Conservation (phyloP, 2,113 vertebrate species). For the Eolophus roseicapilla region DNA sequence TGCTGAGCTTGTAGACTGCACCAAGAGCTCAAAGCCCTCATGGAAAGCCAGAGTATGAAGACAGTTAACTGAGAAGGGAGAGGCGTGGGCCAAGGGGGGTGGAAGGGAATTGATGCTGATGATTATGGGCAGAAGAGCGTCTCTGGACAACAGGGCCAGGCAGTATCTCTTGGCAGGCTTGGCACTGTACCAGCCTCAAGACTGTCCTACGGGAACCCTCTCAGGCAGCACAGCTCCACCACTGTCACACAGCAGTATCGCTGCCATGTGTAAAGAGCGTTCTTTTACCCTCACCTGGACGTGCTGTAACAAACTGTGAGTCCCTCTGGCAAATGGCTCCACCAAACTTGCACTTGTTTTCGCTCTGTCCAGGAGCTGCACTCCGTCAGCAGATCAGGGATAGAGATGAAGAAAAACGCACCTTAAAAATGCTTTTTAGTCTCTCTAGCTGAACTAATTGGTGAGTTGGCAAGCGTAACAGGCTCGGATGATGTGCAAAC, state of each 20-base stretch:
- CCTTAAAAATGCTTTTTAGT: background rate
- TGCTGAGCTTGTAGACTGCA: background rate
- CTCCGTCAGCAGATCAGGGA: background rate
- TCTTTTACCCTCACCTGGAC: background rate
- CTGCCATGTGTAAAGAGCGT: accelerated
- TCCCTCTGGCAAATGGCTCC: background rate
- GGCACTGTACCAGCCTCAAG: background rate
- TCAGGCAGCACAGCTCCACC: background rate
- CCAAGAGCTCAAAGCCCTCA: background rate
- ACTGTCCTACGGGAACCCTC: background rate
- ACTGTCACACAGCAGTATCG: background rate
- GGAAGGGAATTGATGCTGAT: background rate
- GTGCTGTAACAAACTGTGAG: background rate
- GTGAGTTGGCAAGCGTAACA: background rate
- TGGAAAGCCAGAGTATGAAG: background rate
- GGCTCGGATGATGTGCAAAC: background rate
- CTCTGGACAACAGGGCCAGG: background rate
- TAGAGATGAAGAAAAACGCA: background rate
- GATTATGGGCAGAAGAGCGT: background rate
- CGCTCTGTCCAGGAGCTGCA: background rate
- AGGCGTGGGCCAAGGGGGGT: background rate
- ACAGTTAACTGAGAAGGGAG: background rate
- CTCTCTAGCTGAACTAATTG: background rate
- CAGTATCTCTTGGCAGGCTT: background rate
- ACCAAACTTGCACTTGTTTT: background rate